phyloP scores from a whole-genome alignment of 2,797 vertebrate species.

The Gymnoscopelus braueri region DNA sequence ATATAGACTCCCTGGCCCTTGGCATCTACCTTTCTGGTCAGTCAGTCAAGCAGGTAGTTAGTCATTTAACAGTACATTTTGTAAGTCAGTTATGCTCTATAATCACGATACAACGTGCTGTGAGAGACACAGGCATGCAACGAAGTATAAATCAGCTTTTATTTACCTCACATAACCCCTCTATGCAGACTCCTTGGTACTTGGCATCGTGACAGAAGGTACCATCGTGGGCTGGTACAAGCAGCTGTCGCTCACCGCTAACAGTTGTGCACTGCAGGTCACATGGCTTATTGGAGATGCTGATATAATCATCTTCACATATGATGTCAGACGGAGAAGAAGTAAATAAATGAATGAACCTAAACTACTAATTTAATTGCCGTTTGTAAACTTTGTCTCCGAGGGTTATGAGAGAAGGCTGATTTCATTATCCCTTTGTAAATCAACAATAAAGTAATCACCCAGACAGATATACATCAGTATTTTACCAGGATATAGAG shows the following conservation, averaged over 20 bases:
- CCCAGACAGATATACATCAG: conserved; percentile 12
- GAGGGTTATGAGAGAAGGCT: too few species aligned
- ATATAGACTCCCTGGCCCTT: conserved; percentile 85
- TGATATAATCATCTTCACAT: conserved; percentile 90
- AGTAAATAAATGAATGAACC: too few species aligned
- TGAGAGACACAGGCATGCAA: too few species aligned
- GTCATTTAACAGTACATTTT: not conserved
- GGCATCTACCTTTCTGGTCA: not conserved
- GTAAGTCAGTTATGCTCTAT: not conserved
- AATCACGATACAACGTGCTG: too few species aligned
- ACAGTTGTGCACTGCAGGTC: conserved; percentile 91
- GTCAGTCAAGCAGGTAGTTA: not conserved
- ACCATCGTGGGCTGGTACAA: conserved; percentile 88
- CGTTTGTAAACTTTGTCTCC: too few species aligned
- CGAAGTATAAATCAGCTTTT: not conserved
- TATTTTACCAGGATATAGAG: conserved; percentile 87
- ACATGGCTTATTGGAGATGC: conserved; percentile 92
- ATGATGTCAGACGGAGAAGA: conserved; percentile 36
- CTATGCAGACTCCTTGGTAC: conserved; percentile 89
- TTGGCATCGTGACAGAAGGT: conserved; percentile 88
- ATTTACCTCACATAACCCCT: conserved; percentile 88
- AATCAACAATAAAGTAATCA: too few species aligned
- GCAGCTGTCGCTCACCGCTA: conserved; percentile 87
- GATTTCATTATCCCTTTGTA: too few species aligned
- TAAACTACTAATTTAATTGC: too few species aligned